Evolutionary conservation across 2,797 vertebrate species (phyloP), one percentile per base, ranked within the genome.

Genomic region (Cercopithecus diana): DNA sequence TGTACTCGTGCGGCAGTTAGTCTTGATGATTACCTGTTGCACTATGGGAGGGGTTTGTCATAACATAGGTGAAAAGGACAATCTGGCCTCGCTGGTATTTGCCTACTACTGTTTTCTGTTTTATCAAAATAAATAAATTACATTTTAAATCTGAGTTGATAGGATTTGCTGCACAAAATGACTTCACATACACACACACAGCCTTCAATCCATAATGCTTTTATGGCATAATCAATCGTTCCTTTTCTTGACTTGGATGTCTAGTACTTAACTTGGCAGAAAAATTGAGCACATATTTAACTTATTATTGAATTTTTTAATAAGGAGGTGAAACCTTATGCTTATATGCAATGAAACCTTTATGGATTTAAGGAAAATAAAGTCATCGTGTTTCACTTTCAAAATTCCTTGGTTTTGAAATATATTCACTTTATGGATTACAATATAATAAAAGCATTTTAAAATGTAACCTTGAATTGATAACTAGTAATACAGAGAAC

Each of bases 21-120:
- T 96, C 88, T 96, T 97, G 84, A 91, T 89, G 90, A 41, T 24
- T 81, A 52, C 67, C 73, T 93, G 77, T 67, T 64, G 9, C 82
- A 48, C 88, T 5, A 10, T 85, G 1, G 0, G 13, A 88, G 30
- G 30, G 33, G 26, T 4, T 57, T 45, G 12, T 94, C 80, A 72
- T 43, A 81, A 88, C 50, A 93, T 72, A 96, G 92, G n/a, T 33
- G 8, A 93, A 48, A 67, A 87, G 36, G 24, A 94, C 79, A 93
- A 93, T 93, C 4, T 4, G 14, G 50, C 9, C 92, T 70, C 95
- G 28, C 30, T 96, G 82, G 52, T 50, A 73, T 85, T 7, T 2
- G 0, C 1, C 58, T 90, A 73, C 10, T 90, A 91, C 92, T 64
- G 84, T 11, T 55, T 92, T 92, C 70, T 86, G 14, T 10, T 96